Base-by-base conservation (phyloP, 2,888 invertebrate genomes). In the Drosophila putrida region DNA sequence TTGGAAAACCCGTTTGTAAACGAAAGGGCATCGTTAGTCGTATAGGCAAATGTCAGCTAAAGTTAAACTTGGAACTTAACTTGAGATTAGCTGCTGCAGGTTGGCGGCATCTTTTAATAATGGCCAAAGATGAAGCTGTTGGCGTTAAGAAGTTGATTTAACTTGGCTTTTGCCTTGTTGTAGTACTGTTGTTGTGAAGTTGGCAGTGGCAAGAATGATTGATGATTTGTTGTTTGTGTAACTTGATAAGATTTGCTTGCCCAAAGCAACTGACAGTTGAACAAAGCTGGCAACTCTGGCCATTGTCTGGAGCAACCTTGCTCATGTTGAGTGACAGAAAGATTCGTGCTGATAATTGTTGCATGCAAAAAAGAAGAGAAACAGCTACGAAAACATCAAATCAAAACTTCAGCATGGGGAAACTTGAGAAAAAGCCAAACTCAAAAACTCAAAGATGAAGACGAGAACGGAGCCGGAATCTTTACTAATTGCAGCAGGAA, bases 331-430 rank as follows among this genome's bases (percentile, higher is more conserved):
- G 67, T 79, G 77, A 74, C 88, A 77, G 88, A 70, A 71, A 68
- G 65, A 60, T 89, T 87, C 87, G 79, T 79, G 87, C 81, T 79
- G 73, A 84, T 85, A 85, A 87, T 88, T 85, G 75, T 68, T 43
- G 54, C 75, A 78, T 84, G 84, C 82, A 78, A 77, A 81, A 83
- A 53, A 39, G 2, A 28, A 47, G 4, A 38, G 27, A 27, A 44
- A 47, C 54, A 47, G 54, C 28, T 31, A 43, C 15, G 43, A 49
- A 75, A 58, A n/a, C 44, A 43, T 28, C 44, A 11, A 49, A 15
- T 39, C 31, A 51, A 38, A 62, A 44, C 28, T 38, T 6, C 25
- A 65, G 31, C 31, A 31, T 20, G 8, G 31, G 31, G 31, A 31
- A 31, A 31, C 31, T 27, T 46, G 47, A 67, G 57, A 59, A 49